Evolutionary conservation across 2,113 vertebrate genomes (phyloP).

Genomic region (Cochlearius cochlearius): DNA sequence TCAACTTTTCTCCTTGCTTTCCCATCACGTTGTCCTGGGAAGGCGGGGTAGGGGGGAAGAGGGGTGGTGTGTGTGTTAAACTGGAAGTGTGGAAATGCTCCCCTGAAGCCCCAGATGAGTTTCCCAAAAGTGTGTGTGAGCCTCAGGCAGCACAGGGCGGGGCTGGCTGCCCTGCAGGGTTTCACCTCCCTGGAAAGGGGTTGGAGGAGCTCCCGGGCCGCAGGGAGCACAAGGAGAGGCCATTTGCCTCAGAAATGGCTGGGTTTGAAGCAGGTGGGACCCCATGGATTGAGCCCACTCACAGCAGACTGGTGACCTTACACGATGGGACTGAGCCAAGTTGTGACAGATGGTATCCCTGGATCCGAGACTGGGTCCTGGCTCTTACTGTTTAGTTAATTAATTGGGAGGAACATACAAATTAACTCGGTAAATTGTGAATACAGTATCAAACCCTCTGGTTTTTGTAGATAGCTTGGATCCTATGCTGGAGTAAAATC

Average conservation of each 20-base stretch:
- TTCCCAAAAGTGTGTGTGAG: neutral
- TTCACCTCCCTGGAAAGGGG: neutral
- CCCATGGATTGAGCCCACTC: constrained; percentile 25
- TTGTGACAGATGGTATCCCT: constrained; percentile 55
- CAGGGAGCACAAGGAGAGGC: neutral
- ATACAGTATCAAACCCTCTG: neutral
- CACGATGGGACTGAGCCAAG: constrained; percentile 14
- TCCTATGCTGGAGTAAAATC: neutral
- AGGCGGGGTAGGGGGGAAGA: too few relatives aligned
- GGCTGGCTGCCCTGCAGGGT: neutral
- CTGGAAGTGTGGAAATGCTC: neutral
- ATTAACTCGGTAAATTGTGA: constrained; percentile 18
- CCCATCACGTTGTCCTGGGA: neutral
- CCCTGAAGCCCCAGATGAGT: neutral
- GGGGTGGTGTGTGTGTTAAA: neutral
- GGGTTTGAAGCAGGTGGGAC: constrained; percentile 22
- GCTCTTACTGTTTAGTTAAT: constrained; percentile 49
- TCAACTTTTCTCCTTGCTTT: neutral
- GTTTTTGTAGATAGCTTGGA: neutral
- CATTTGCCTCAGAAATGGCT: neutral
- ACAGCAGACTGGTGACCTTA: constrained; percentile 57
- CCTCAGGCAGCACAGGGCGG: rapidly evolving
- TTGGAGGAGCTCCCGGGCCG: neutral
- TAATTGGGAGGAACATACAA: constrained; percentile 21
- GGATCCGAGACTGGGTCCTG: constrained; percentile 48